Evolutionary conservation across 2,113 vertebrate genomes (phyloP).

Genomic region (Aegithalos caudatus): DNA sequence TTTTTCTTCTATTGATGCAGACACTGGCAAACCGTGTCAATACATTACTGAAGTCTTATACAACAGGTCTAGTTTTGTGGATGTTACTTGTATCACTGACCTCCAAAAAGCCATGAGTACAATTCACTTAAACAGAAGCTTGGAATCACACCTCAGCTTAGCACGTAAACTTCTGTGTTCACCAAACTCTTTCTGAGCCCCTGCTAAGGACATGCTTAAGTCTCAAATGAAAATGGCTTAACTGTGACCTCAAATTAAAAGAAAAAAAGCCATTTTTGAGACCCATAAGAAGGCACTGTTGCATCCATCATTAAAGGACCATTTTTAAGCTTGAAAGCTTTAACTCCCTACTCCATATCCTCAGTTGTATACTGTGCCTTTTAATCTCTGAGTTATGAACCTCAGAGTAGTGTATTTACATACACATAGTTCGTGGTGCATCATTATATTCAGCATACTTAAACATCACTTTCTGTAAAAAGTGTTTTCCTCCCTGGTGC

Average conservation of each 20-base stretch:
- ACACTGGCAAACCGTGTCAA: neutral
- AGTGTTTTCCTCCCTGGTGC: neutral
- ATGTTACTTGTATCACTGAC: neutral
- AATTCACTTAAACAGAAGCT: neutral
- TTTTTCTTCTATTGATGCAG: neutral
- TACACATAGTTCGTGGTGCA: fast-evolving
- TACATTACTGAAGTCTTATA: neutral
- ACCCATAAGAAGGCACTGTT: neutral
- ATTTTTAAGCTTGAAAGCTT: neutral
- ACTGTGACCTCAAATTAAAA: neutral
- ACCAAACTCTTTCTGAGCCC: neutral
- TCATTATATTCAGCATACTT: neutral
- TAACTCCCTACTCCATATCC: neutral
- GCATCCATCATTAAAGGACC: neutral
- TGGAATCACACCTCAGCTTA: neutral
- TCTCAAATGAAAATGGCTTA: neutral
- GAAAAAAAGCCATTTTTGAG: neutral
- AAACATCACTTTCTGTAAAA: neutral
- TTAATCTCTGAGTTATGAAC: neutral
- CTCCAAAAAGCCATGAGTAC: neutral
- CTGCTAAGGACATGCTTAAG: neutral
- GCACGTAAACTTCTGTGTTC: neutral
- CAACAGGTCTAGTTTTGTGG: neutral
- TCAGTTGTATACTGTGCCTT: neutral
- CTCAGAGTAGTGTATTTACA: neutral